Evolutionary conservation across 2,113 vertebrate species (phyloP), one percentile per base, ranked within the genome.

Genomic region (Labrus mixtus): DNA sequence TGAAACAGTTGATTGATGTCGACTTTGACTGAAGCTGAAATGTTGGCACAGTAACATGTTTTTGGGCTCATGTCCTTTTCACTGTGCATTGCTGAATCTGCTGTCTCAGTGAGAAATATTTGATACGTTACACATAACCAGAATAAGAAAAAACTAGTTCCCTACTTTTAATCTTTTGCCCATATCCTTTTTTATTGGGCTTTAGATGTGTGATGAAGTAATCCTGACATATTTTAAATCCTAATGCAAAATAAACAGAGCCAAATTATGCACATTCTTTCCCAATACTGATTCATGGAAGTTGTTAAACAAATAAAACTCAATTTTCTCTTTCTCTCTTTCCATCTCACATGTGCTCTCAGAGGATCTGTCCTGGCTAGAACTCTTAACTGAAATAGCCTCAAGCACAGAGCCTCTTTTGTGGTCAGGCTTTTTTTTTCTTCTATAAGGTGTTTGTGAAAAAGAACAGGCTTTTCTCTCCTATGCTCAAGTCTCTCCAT

Each of bases 331-430:
- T 77, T 62, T 61, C 57, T 76, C 37, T 73, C 77, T 89, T 79
- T 84, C 77, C 75, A 63, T 85, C 78, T 86, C 53, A 15, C 70
- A 81, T 9, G n/a, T 64, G 65, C 85, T 90, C 89, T 91, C 86
- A 8, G 86, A 79, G 88, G 87, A 90, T 88, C 79, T 85, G 88
- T 91, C 94, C 92, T 90, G 87, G 89, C 88, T 82, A 59, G 83
- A 92, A 82, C 86, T 90, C 77, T 51, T 57, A 79, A 72, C 77
- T 85, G 82, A 86, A 93, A 84, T 85, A 71, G 82, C 88, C 85
- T 64, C 54, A 10, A 92, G 87, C 84, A 92, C 90, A 93, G 88
- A 89, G 84, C 41, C 76, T 86, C 90, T 92, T 92, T 92, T 93
- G 92, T 93, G 91, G 91, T 88, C 68, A 56, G 64, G 62, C 17